Base-by-base conservation (phyloP, 2,888 invertebrate genomes). In the Blomia tropicalis region DNA sequence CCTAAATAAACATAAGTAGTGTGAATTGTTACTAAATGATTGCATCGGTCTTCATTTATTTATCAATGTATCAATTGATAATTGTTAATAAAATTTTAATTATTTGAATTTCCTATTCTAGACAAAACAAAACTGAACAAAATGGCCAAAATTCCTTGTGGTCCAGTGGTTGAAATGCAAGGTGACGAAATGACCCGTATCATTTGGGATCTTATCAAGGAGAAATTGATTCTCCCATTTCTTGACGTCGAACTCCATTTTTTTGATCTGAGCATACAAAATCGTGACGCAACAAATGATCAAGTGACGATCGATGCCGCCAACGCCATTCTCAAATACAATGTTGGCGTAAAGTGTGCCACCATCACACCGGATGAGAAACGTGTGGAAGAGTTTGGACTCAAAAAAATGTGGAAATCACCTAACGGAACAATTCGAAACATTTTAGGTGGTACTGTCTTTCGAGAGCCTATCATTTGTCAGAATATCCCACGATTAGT, bases 301-400 rank as follows among this genome's bases (percentile, higher is more conserved):
- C 83, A 91, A 76, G 92, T 98, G 2, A 98, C 96, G 0, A 78
- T 93, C 67, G 96, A 96, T 69, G 92, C 93, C 74, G 96, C 96
- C 7, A 84, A 95, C 74, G 96, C 96, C 17, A 81, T 96, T 63
- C 87, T 90, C 74, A 89, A 90, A 73, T 95, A 92, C 78, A 93
- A 92, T 75, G 96, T 98, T 58, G 96, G 96, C 43, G 89, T 98
- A 68, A 98, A 98, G 75, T 98, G 98, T 77, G 96, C 96, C 27
- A 79, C 96, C 2, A 98, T 96, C 67, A 96, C 96, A 0, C 95
- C 96, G 1, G 96, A 96, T 74, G 96, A 96, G 75, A 86, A 87
- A 41, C 80, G 96, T 72, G 92, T 96, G 0, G 85, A 88, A 75
- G 79, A 79, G 69, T 79, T 79, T 70, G 75, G 75, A 58, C 70